Evolutionary conservation across 2,888 invertebrate species (phyloP).

Genomic region (Peribatodes rhomboidaria): DNA sequence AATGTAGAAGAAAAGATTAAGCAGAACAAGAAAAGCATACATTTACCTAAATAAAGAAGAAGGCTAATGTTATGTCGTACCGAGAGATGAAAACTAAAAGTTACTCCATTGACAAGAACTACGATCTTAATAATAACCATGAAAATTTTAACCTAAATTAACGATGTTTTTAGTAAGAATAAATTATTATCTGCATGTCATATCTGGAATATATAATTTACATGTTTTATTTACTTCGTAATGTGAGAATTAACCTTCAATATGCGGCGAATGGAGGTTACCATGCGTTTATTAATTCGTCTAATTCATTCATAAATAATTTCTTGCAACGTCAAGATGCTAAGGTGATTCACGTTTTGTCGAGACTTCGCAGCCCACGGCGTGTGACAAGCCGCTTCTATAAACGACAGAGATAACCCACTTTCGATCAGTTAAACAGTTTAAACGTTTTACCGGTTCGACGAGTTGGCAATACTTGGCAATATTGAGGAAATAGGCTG

Average conservation of each 20-base stretch:
- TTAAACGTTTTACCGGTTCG: slow-evolving; percentile 1
- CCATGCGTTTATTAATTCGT: neutral
- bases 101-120: too few species aligned
- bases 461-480: neutral
- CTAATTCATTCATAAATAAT: slow-evolving; percentile 1
- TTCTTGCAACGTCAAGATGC: neutral
- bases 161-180: too few species aligned
- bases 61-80: too few species aligned
- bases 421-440: neutral
- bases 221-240: neutral
- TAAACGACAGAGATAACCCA: neutral
- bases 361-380: slow-evolving; percentile 13
- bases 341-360: neutral
- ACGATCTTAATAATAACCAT: too few species aligned
- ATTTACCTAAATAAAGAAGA: too few species aligned
- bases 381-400: neutral
- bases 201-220: neutral
- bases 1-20: too few species aligned
- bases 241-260: neutral
- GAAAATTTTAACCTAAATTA: too few species aligned
- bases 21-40: too few species aligned
- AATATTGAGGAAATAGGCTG: neutral
- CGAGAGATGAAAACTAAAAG: too few species aligned
- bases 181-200: neutral
- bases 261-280: neutral